phyloP scores from a whole-genome alignment of 2,113 vertebrate species.

The Gymnocephalus cernua region DNA sequence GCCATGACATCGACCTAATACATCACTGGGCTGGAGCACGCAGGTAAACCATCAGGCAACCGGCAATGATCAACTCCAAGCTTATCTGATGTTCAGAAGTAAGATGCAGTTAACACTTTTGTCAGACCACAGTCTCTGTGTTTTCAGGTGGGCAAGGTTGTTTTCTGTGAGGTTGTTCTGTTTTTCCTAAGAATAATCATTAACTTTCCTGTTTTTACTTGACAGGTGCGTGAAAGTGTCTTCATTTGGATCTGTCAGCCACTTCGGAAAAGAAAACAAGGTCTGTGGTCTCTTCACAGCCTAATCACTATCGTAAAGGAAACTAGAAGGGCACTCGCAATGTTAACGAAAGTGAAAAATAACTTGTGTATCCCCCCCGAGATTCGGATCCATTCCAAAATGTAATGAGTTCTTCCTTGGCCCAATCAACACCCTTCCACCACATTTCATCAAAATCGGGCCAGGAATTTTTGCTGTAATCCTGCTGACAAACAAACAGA shows the following conservation, averaged over 20 bases:
- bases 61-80: background rate
- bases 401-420: no score
- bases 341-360: no score
- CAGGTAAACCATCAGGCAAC: conserved; percentile 75
- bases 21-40: conserved; percentile 86
- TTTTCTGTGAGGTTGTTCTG: background rate
- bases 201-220: conserved; percentile 22
- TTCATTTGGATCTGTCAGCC: conserved; percentile 88
- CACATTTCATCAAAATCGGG: no score
- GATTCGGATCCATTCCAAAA: no score
- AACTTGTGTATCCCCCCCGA: no score
- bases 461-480: no score
- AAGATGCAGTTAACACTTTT: background rate
- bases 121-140: background rate
- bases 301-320: no score
- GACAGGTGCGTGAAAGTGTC: conserved; percentile 88
- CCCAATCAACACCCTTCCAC: no score
- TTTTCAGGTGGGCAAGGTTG: background rate
- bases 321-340: no score
- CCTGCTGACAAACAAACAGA: no score
- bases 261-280: conserved; percentile 86
- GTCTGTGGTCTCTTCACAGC: conserved; percentile 61
- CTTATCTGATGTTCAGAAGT: background rate
- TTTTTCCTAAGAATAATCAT: conserved; percentile 11
- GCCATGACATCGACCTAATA: conserved; percentile 89